phyloP scores from a whole-genome alignment of 2,797 vertebrate species.

The Brachyrhaphis roseni region DNA sequence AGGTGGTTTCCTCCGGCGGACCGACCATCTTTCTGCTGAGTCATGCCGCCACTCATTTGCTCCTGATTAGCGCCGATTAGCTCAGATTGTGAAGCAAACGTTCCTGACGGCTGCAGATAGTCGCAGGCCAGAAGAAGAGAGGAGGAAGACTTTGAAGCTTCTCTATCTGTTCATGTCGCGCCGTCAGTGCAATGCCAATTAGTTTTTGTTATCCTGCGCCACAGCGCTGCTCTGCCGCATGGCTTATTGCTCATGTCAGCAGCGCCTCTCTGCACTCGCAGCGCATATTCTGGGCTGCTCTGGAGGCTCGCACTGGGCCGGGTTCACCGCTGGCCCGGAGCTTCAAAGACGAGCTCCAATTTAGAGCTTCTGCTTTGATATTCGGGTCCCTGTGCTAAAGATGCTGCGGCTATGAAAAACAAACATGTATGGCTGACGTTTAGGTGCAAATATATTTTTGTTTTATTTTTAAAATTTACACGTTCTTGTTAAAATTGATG shows the following conservation, averaged over 20 bases:
- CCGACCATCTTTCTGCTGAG: constrained; percentile 41
- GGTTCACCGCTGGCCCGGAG: not conserved
- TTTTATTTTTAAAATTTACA: not conserved
- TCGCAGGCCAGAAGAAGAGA: constrained; percentile 43
- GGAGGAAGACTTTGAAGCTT: constrained; percentile 51
- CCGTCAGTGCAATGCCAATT: constrained; percentile 54
- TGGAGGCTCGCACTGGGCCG: constrained; percentile 12
- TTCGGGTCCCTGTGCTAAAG: constrained; percentile 5
- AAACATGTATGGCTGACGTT: not conserved
- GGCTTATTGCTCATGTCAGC: constrained; percentile 46
- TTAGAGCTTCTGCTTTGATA: constrained; percentile 27
- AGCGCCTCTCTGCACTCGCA: constrained; percentile 25
- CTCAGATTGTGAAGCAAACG: constrained; percentile 31
- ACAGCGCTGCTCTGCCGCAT: constrained; percentile 31
- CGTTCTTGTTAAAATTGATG: not conserved
- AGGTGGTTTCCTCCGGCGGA: constrained; percentile 47
- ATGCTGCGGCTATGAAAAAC: not conserved
- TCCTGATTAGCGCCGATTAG: constrained; percentile 59
- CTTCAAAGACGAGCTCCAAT: constrained; percentile 40
- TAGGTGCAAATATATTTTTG: no score
- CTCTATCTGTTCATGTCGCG: constrained; percentile 49
- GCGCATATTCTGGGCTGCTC: constrained; percentile 26
- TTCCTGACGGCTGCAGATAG: constrained; percentile 44
- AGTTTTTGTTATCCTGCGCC: constrained; percentile 50
- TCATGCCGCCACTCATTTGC: constrained; percentile 33